phyloP scores from a whole-genome alignment of 2,888 invertebrate genomes.

The Aphrophora alni region DNA sequence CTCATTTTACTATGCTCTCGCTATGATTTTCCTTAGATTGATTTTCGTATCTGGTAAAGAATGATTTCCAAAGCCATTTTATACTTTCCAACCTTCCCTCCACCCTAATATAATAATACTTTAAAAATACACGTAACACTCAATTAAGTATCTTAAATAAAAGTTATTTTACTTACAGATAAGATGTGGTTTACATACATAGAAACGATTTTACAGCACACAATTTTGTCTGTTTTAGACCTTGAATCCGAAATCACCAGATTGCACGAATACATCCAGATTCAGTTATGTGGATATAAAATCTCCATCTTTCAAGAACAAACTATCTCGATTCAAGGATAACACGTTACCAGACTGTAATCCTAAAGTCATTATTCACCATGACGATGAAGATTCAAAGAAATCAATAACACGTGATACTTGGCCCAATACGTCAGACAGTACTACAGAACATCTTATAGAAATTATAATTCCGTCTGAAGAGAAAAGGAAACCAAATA shows the following conservation, averaged over 20 bases:
- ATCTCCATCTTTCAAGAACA: constrained; percentile 51
- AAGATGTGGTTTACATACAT: no score
- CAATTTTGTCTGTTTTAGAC: neutral
- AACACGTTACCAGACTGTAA: constrained; percentile 28
- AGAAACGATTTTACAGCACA: no score
- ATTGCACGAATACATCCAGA: constrained; percentile 24
- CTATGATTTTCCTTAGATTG: no score
- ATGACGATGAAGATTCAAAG: constrained; percentile 17
- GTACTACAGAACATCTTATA: constrained; percentile 43
- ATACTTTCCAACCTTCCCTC: no score
- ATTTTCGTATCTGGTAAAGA: no score
- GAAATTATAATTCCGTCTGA: constrained; percentile 45
- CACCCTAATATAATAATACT: no score
- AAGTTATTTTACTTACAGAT: no score
- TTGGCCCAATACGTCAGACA: constrained; percentile 32
- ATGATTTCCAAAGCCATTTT: no score
- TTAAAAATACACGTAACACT: no score
- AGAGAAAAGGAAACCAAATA: constrained; percentile 14
- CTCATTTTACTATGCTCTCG: no score
- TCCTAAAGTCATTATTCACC: constrained; percentile 38
- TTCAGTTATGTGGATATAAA: constrained; percentile 48
- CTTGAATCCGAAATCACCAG: constrained; percentile 29
- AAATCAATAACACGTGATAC: neutral
- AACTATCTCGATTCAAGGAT: constrained; percentile 44
- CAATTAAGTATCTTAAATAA: no score